These are phyloP conservation scores for Drosophila serrata DNA, from an alignment of 1,140 invertebrate genomes.

Conservation along the genomic window DNA sequence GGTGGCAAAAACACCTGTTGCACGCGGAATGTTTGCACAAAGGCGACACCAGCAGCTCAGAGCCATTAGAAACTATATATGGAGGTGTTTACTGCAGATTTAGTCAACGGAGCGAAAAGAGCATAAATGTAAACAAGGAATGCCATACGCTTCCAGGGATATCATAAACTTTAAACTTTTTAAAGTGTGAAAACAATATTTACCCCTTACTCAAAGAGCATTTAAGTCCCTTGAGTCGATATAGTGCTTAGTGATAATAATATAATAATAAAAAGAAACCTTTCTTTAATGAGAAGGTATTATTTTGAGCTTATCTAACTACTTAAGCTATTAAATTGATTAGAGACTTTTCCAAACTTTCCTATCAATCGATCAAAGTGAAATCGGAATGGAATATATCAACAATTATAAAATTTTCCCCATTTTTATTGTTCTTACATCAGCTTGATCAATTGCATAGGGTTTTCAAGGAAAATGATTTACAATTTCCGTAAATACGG, in stretches of 20 bases:
- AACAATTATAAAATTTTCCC: not conserved
- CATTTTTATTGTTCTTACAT: not conserved
- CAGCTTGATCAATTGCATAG: not conserved
- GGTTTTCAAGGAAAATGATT: not conserved
- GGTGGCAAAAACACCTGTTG: conserved; percentile 37
- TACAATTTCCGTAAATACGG: not conserved
- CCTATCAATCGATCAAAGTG: not conserved
- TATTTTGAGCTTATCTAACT: too few species aligned
- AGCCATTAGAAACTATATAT: conserved; percentile 7
- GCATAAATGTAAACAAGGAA: conserved; percentile 23
- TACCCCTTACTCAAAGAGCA: not conserved
- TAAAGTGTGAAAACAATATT: not conserved
- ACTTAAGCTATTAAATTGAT: not conserved
- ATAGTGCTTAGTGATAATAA: not conserved
- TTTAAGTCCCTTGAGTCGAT: not conserved
- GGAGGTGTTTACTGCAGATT: conserved; percentile 21
- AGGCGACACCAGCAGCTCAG: conserved; percentile 13
- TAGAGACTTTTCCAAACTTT: not conserved
- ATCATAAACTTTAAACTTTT: not conserved
- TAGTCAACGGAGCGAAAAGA: conserved; percentile 11
- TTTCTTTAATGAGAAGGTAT: too few species aligned
- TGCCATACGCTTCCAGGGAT: not conserved
- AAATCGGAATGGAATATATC: not conserved
- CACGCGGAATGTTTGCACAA: conserved; percentile 14
- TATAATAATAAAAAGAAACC: too few species aligned